Evolutionary conservation across 35 echinoderm and acorn worm genomes (phyloP).

Genomic region (Heliocidaris erythrogramma): DNA sequence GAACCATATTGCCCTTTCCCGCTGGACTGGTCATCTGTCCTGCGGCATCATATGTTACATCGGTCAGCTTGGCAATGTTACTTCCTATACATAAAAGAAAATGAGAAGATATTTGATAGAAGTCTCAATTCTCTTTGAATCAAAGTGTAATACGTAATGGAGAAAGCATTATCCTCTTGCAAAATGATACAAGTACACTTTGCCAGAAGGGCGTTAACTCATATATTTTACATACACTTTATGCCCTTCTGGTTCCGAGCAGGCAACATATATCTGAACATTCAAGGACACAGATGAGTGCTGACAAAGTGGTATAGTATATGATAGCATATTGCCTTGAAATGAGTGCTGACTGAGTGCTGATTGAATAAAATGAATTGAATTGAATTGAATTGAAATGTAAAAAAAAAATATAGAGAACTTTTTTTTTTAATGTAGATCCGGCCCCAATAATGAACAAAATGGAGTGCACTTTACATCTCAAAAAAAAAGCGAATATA

Average conservation of each 20-base stretch:
- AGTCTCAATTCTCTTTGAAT: neutral
- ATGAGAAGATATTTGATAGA: neutral
- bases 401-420: no score
- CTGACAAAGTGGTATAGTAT: neutral
- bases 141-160: no score
- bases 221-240: neutral
- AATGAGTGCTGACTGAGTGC: no score
- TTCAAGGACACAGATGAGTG: neutral
- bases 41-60: slow-evolving; percentile 70
- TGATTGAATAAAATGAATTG: no score
- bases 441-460: no score
- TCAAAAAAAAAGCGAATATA: no score
- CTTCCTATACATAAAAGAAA: slow-evolving; percentile 52
- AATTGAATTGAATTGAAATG: no score
- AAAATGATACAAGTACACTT: neutral
- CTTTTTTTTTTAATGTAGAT: no score
- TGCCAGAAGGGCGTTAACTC: neutral
- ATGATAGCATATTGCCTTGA: neutral
- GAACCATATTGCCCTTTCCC: slow-evolving; percentile 83
- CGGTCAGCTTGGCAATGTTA: slow-evolving; percentile 94
- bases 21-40: slow-evolving; percentile 67
- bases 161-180: no score
- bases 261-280: neutral
- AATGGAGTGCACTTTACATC: no score
- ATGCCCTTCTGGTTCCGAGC: neutral